Conservation (phyloP, 1,140 invertebrate genomes). For the Eufriesea mexicana region DNA sequence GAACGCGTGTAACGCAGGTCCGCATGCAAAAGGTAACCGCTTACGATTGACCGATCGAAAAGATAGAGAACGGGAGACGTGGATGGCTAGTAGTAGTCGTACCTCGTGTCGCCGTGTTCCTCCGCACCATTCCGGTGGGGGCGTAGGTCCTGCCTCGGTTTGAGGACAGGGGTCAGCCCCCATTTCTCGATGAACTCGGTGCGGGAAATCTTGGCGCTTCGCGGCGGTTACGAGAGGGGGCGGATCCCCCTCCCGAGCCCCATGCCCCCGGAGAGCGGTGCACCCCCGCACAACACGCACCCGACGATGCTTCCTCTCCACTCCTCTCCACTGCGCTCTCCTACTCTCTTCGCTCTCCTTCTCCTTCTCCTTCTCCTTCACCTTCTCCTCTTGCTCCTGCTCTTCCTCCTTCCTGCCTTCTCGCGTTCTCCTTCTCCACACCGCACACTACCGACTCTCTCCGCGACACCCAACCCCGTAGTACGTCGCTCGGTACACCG, state of each 20-base stretch:
- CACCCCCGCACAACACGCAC: slow-evolving; percentile 76
- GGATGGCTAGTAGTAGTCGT: slow-evolving; percentile 68
- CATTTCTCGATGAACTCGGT: slow-evolving; percentile 97
- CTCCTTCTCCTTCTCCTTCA: slow-evolving; percentile 12
- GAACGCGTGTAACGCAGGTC: not conserved
- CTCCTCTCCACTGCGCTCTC: slow-evolving; percentile 56
- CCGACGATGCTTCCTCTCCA: slow-evolving; percentile 70
- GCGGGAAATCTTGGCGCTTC: slow-evolving; percentile 93
- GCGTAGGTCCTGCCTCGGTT: slow-evolving; percentile 94
- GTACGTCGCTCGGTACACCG: not conserved
- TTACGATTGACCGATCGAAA: slow-evolving; percentile 13
- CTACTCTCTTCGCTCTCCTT: slow-evolving; percentile 13
- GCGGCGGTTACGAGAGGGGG: slow-evolving; percentile 83
- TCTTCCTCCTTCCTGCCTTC: slow-evolving; percentile 5
- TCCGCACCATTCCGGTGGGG: slow-evolving; percentile 87
- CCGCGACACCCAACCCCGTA: slow-evolving; percentile 24
- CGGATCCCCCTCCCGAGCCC: slow-evolving; percentile 81
- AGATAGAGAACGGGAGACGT: slow-evolving; percentile 37
- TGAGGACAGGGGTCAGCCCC: slow-evolving; percentile 97
- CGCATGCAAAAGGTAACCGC: slow-evolving; percentile 41
- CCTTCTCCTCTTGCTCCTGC: not conserved
- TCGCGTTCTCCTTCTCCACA: not conserved
- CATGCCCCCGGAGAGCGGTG: slow-evolving; percentile 78
- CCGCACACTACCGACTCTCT: not conserved
- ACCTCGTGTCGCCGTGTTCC: slow-evolving; percentile 87